phyloP scores from a whole-genome alignment of 2,888 invertebrate species.

The Lomographa bimaculata region DNA sequence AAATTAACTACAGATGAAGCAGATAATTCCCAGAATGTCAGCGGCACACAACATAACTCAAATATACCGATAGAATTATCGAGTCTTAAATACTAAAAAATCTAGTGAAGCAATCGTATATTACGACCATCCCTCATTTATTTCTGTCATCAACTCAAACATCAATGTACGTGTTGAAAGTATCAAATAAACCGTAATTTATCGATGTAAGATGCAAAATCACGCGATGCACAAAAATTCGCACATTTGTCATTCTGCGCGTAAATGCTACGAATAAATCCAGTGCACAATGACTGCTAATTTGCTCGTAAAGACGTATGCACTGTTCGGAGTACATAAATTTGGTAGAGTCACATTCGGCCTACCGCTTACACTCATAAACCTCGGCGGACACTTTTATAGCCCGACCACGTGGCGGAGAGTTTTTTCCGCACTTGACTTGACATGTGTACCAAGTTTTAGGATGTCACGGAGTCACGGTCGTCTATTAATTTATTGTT shows the following conservation, averaged over 20 bases:
- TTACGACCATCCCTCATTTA: slow-evolving; percentile 8
- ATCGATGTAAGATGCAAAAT: slow-evolving; percentile 24
- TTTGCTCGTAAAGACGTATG: slow-evolving; percentile 82
- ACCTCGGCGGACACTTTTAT: slow-evolving; percentile 81
- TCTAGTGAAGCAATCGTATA: too few relatives aligned
- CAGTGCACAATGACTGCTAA: slow-evolving; percentile 80
- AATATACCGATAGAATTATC: too few relatives aligned
- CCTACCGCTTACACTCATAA: slow-evolving; percentile 82
- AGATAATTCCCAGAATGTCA: too few relatives aligned
- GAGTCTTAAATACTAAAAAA: too few relatives aligned
- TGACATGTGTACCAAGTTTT: slow-evolving; percentile 73
- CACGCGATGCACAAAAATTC: slow-evolving; percentile 55
- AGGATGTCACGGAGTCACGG: slow-evolving; percentile 53
- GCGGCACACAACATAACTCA: too few relatives aligned
- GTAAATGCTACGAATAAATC: slow-evolving; percentile 71
- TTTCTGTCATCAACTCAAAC: slow-evolving; percentile 4
- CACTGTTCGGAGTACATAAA: slow-evolving; percentile 73
- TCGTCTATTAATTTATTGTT: slow-evolving; percentile 76
- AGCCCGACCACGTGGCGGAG: slow-evolving; percentile 78
- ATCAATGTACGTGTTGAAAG: slow-evolving; percentile 13
- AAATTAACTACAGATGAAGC: too few relatives aligned
- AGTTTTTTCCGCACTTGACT: slow-evolving; percentile 79
- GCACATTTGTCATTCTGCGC: slow-evolving; percentile 70
- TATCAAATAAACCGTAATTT: slow-evolving; percentile 27
- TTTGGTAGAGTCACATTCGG: slow-evolving; percentile 73